phyloP scores from a whole-genome alignment of 37 sponge, comb jelly and placozoan genomes.

The Halisarca cf. caerulea region DNA sequence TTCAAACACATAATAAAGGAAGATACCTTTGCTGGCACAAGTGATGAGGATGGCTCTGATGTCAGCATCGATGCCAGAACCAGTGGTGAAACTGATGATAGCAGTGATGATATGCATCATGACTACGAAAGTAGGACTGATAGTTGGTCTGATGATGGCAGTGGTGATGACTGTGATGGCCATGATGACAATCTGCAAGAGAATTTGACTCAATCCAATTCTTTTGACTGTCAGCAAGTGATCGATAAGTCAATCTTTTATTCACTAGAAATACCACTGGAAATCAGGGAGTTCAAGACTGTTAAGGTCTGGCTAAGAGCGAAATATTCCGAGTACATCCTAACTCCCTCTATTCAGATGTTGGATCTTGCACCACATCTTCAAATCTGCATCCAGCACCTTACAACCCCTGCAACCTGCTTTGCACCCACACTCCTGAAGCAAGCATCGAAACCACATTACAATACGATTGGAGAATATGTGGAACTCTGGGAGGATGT shows the following conservation, averaged over 20 bases:
- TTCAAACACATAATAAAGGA: too few relatives aligned
- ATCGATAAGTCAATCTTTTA: neutral
- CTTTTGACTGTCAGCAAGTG: neutral
- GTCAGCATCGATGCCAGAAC: too few relatives aligned
- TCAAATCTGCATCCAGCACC: slow-evolving; percentile 53
- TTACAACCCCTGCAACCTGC: slow-evolving; percentile 30
- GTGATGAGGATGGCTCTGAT: too few relatives aligned
- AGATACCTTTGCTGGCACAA: too few relatives aligned
- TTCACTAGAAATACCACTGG: neutral
- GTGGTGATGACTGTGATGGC: too few relatives aligned
- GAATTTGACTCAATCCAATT: too few relatives aligned
- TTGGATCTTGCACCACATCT: slow-evolving; percentile 50
- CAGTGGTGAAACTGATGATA: too few relatives aligned
- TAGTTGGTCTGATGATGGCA: too few relatives aligned
- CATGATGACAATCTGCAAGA: too few relatives aligned
- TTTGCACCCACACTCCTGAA: neutral
- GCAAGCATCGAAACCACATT: slow-evolving; percentile 21
- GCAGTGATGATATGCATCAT: too few relatives aligned
- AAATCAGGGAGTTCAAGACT: neutral
- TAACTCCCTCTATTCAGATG: slow-evolving; percentile 35
- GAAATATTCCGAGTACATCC: neutral
- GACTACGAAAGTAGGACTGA: too few relatives aligned
- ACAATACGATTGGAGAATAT: slow-evolving; percentile 36
- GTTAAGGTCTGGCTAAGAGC: neutral
- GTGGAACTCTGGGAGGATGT: slow-evolving; percentile 38